A percentile compares a stretch with the other conserved stretches of the same genome.
These are phyloP conservation scores for Sclerodermus sp. DNA, from an alignment of 2,888 invertebrate genomes.

Conservation along the genomic window DNA sequence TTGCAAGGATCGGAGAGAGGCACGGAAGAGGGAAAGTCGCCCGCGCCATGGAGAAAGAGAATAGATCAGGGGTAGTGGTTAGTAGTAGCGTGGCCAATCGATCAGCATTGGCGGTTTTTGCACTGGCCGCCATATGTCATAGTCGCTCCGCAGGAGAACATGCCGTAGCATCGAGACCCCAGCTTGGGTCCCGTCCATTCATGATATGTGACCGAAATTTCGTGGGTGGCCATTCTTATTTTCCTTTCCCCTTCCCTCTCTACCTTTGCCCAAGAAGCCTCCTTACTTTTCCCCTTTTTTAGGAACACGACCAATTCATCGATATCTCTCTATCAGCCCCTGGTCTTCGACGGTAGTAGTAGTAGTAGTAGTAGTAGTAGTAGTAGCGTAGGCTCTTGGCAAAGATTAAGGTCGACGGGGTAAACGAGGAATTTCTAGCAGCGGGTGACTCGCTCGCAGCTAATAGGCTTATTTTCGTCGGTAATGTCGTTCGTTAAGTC, in stretches of 20 bases:
- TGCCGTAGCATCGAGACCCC: constrained; percentile 50
- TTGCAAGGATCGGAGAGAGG: too few relatives aligned
- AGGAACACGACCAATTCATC: too few relatives aligned
- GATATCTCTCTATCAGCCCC: too few relatives aligned
- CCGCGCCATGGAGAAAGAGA: constrained; percentile 3
- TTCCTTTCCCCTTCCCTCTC: not conserved
- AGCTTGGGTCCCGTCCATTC: constrained; percentile 46
- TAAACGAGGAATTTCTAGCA: too few relatives aligned
- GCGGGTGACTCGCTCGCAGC: too few relatives aligned
- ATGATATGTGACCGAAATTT: constrained; percentile 39
- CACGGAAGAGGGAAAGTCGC: constrained; percentile 12
- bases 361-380: too few relatives aligned
- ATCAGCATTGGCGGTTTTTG: constrained; percentile 57
- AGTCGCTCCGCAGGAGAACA: constrained; percentile 40
- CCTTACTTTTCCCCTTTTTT: too few relatives aligned
- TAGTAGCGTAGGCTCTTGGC: too few relatives aligned
- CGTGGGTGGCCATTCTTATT: constrained; percentile 28
- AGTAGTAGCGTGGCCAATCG: constrained; percentile 50
- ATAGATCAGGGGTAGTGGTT: constrained; percentile 30
- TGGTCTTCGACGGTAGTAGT: too few relatives aligned
- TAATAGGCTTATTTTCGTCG: too few relatives aligned
- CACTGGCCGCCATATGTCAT: constrained; percentile 55
- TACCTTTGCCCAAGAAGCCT: not conserved
- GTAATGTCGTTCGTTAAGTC: not conserved
- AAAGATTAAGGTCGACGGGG: too few relatives aligned